Percentiles rank a stretch among this genome's conserved stretches.
Conservation (phyloP, 2,888 invertebrate species). For the Diachrysia chrysitis region DNA sequence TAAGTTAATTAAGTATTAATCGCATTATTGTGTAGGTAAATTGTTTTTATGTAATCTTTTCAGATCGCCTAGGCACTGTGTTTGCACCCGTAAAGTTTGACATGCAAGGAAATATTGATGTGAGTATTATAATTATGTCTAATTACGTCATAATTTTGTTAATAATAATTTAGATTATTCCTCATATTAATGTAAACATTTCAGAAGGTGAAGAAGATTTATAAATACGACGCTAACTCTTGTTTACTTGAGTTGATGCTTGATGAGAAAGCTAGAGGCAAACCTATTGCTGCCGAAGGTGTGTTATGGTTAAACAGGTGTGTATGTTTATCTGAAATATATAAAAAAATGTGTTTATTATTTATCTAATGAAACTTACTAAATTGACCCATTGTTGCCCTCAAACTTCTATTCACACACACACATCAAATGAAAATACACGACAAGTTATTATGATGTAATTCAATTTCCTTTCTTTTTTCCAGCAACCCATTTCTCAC, state of each 20-base stretch:
- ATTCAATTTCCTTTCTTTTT: neutral
- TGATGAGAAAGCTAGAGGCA: constrained; percentile 88
- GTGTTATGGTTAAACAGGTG: constrained; percentile 94
- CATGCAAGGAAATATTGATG: constrained; percentile 93
- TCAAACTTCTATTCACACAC: neutral
- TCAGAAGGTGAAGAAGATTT: constrained; percentile 90
- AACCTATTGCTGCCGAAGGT: constrained; percentile 89
- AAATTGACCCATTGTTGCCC: neutral
- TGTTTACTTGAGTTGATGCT: constrained; percentile 92
- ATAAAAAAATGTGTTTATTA: too few species aligned
- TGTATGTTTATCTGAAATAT: too few species aligned
- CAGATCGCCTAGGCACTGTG: constrained; percentile 93
- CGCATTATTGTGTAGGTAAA: neutral
- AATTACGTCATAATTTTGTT: too few species aligned
- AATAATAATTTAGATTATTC: constrained; percentile 5
- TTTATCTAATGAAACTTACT: too few species aligned
- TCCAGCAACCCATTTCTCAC: too few species aligned
- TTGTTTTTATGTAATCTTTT: constrained; percentile 62
- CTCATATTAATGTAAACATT: neutral
- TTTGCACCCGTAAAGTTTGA: constrained; percentile 93
- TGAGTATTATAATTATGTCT: constrained; percentile 72
- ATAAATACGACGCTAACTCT: constrained; percentile 85
- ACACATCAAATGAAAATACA: too few species aligned
- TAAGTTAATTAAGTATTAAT: neutral
- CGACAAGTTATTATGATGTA: too few species aligned